A percentile compares a stretch with the other conserved stretches of the same genome.
phyloP scores from a whole-genome alignment of 2,113 vertebrate species.

The Neopipo cinnamomea region DNA sequence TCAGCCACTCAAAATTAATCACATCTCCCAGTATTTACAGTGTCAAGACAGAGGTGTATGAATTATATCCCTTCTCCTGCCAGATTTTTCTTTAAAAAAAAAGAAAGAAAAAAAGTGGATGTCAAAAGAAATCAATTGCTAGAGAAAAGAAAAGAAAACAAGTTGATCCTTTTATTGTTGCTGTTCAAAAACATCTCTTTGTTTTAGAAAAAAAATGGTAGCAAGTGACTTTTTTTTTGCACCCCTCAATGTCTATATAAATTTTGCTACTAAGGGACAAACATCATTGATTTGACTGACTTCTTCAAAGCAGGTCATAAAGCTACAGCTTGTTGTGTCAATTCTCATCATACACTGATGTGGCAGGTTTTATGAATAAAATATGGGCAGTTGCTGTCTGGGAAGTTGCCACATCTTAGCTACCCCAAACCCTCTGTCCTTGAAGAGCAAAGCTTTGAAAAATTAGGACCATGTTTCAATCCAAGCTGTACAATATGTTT shows the following conservation, averaged over 20 bases:
- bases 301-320: slow-evolving; percentile 39
- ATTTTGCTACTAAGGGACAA: slow-evolving; percentile 26
- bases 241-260: background rate
- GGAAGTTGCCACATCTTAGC: slow-evolving; percentile 67
- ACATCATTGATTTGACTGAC: slow-evolving; percentile 10
- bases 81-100: background rate
- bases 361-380: slow-evolving; percentile 71
- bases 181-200: slow-evolving; percentile 15
- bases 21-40: background rate
- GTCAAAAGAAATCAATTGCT: slow-evolving; percentile 27
- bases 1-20: background rate
- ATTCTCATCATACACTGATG: slow-evolving; percentile 47
- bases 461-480: slow-evolving; percentile 74
- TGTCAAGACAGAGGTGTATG: background rate
- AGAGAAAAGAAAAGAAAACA: slow-evolving; percentile 27
- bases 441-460: slow-evolving; percentile 73
- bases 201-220: slow-evolving; percentile 45
- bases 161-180: slow-evolving; percentile 20
- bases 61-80: background rate
- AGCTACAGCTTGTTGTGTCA: slow-evolving; percentile 47
- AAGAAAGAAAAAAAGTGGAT: background rate
- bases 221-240: slow-evolving; percentile 1
- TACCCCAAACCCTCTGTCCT: slow-evolving; percentile 58
- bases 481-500: slow-evolving; percentile 62
- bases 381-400: slow-evolving; percentile 58